Evolutionary conservation across 2,797 vertebrate species (phyloP).

Genomic region (Poeciliopsis infans): DNA sequence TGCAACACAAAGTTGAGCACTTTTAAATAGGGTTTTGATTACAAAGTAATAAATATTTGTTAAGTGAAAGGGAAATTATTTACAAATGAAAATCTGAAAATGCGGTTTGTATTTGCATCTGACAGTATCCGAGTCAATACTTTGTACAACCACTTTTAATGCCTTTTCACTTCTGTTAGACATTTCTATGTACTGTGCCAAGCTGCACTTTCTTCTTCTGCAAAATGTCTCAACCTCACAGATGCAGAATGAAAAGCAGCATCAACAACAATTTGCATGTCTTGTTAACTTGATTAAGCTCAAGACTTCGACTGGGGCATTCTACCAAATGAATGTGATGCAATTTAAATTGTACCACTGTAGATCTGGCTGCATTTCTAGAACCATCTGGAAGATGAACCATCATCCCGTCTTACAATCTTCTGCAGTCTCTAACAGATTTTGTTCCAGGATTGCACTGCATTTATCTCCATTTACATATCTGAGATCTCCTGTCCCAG

Average conservation of each 20-base stretch:
- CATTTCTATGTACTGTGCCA: too few species aligned
- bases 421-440: background rate
- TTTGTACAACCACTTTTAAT: background rate
- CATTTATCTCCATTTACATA: background rate
- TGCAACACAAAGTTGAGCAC: background rate
- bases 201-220: background rate
- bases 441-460: background rate
- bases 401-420: background rate
- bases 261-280: background rate
- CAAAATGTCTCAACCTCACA: background rate
- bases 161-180: background rate
- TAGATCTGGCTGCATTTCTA: background rate
- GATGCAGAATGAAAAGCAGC: background rate
- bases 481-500: background rate
- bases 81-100: background rate
- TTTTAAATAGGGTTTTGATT: background rate
- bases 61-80: background rate
- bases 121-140: background rate
- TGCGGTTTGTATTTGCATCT: background rate
- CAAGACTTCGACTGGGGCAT: background rate
- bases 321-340: background rate
- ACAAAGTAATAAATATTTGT: background rate
- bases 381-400: background rate
- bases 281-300: background rate
- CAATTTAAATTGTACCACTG: background rate